Percentiles rank a stretch among this genome's conserved stretches.
These are phyloP conservation scores for Xerus rutilus DNA, from an alignment of 2,797 vertebrate species.

Conservation along the genomic window DNA sequence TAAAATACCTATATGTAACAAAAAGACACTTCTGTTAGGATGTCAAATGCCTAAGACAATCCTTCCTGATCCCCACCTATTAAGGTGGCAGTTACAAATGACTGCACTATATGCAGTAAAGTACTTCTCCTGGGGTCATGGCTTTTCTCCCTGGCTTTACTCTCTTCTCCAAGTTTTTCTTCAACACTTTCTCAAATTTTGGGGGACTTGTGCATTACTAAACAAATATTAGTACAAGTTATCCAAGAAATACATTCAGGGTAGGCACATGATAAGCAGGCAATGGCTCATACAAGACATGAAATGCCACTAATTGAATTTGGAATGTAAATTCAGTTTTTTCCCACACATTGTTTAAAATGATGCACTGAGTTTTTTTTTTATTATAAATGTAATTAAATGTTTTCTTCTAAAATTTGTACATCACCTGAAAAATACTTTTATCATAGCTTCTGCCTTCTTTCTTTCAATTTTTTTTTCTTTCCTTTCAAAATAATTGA, in stretches of 20 bases:
- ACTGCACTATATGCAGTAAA: background rate
- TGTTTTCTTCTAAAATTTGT: conserved; percentile 24
- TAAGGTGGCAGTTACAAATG: background rate
- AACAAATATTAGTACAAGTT: conserved; percentile 15
- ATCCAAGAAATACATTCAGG: background rate
- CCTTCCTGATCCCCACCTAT: background rate
- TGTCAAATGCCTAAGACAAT: conserved; percentile 43
- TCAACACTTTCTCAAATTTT: background rate
- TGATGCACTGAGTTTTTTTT: background rate
- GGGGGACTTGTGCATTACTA: background rate
- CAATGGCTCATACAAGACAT: background rate
- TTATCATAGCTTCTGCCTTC: background rate
- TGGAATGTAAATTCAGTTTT: background rate
- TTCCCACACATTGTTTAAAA: background rate
- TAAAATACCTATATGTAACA: background rate
- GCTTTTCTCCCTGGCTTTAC: background rate
- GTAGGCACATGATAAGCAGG: background rate
- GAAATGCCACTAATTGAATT: background rate
- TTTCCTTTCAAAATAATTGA: conserved; percentile 12
- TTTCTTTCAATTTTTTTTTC: background rate
- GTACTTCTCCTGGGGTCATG: background rate
- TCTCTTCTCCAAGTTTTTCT: conserved; percentile 45
- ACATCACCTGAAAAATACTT: conserved; percentile 28
- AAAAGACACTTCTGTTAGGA: background rate
- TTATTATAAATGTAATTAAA: background rate